These are phyloP conservation scores for Flexamia atlantica DNA, from an alignment of 2,888 invertebrate genomes.

Conservation along the genomic window DNA sequence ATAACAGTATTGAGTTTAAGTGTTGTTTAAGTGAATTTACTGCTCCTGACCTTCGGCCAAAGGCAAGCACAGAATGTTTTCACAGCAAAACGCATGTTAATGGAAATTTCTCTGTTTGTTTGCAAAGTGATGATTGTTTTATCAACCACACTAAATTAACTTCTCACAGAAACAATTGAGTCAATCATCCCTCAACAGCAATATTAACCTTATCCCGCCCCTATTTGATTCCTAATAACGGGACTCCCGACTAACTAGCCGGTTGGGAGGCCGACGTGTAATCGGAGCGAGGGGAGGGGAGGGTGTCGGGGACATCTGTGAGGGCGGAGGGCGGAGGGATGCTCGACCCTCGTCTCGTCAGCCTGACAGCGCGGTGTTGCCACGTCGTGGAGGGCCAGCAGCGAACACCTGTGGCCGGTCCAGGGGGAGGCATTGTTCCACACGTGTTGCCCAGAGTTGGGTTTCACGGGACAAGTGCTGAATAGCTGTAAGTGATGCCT, in stretches of 20 bases:
- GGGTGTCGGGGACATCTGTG: conserved; percentile 10
- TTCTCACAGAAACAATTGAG: too few relatives aligned
- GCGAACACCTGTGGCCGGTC: neutral
- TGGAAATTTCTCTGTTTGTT: too few relatives aligned
- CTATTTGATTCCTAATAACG: neutral
- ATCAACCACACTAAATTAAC: too few relatives aligned
- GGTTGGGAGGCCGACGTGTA: neutral
- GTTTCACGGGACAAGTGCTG: conserved; percentile 24
- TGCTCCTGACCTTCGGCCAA: too few relatives aligned
- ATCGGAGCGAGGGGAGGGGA: neutral
- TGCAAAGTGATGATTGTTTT: too few relatives aligned
- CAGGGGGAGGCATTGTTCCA: neutral
- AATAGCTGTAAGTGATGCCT: neutral
- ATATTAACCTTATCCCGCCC: neutral
- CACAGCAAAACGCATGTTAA: too few relatives aligned
- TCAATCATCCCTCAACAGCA: neutral
- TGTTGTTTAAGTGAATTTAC: too few relatives aligned
- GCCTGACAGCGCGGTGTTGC: conserved; percentile 35
- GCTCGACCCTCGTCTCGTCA: conserved; percentile 4
- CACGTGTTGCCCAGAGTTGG: conserved; percentile 35
- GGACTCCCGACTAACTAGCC: conserved; percentile 11
- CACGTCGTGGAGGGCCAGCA: neutral
- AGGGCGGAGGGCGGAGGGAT: neutral
- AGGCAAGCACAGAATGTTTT: too few relatives aligned
- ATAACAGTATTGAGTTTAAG: too few relatives aligned